These are phyloP conservation scores for Dendrophyllia cribrosa DNA, from an alignment of 64 coral and sea anemone genomes.

Conservation along the genomic window DNA sequence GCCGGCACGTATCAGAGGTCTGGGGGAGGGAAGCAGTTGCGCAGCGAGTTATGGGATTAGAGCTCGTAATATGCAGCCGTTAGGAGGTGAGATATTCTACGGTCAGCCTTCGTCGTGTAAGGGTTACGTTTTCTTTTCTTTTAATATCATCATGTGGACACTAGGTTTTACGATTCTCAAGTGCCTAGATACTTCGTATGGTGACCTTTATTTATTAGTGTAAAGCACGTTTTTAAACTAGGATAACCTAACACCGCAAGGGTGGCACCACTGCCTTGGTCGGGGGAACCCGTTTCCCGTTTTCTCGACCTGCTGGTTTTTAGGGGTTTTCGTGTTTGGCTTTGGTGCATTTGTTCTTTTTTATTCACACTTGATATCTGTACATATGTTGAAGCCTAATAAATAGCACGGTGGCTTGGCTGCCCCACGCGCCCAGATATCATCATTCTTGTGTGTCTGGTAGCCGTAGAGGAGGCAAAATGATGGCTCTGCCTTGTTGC, in stretches of 20 bases:
- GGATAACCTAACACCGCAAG: conserved; percentile 4
- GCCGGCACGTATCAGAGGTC: not conserved
- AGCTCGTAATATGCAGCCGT: not conserved
- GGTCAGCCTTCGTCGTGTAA: not conserved
- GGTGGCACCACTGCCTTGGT: conserved; percentile 10
- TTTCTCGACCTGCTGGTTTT: not conserved
- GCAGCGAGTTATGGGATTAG: not conserved
- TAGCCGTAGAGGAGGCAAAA: conserved; percentile 21
- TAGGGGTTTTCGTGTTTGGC: not conserved
- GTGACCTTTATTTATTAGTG: too few species aligned
- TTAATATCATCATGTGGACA: too few species aligned
- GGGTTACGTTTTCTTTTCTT: too few species aligned
- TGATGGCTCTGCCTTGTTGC: too few species aligned
- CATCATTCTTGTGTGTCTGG: conserved; percentile 14
- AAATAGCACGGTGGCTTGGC: conserved; percentile 12
- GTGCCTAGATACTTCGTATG: too few species aligned
- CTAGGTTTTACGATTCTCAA: too few species aligned
- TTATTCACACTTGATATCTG: not conserved
- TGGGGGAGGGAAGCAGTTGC: not conserved
- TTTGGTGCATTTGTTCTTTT: not conserved
- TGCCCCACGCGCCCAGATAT: conserved; percentile 3
- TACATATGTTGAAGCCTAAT: not conserved
- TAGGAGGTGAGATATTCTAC: not conserved
- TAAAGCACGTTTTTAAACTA: not conserved
- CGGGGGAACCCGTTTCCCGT: not conserved